Conservation (phyloP, 2,888 invertebrate genomes). For the Tridacna gigas region DNA sequence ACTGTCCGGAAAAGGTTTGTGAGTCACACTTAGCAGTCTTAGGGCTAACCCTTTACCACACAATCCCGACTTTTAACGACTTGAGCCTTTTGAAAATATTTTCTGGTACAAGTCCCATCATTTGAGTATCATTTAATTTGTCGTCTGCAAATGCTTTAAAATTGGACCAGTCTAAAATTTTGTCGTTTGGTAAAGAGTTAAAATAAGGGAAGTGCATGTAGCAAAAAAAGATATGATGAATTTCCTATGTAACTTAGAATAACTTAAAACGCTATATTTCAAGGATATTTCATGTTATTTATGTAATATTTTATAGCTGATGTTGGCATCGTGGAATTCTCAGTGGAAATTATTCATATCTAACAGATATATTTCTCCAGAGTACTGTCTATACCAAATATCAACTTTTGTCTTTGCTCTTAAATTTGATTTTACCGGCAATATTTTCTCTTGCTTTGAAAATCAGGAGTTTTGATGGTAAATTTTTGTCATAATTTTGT, state of each 20-base stretch:
- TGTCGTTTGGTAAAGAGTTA: background rate
- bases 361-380: conserved; percentile 25
- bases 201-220: background rate
- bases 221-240: conserved; percentile 16
- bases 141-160: background rate
- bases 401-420: conserved; percentile 26
- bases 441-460: background rate
- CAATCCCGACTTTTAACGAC: no score
- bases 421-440: conserved; percentile 12
- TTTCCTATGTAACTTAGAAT: conserved; percentile 24
- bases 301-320: conserved; percentile 31
- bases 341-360: conserved; percentile 31
- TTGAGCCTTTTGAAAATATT: no score
- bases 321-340: conserved; percentile 28
- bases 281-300: conserved; percentile 25
- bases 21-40: no score
- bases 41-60: no score
- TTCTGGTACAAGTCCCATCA: no score
- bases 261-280: conserved; percentile 31
- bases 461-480: background rate
- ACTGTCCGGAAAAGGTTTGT: no score
- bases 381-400: conserved; percentile 20
- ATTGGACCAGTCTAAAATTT: conserved; percentile 6
- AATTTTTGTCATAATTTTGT: background rate
- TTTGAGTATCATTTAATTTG: no score